Conservation (phyloP, 2,888 invertebrate genomes). For the Amiota minor region DNA sequence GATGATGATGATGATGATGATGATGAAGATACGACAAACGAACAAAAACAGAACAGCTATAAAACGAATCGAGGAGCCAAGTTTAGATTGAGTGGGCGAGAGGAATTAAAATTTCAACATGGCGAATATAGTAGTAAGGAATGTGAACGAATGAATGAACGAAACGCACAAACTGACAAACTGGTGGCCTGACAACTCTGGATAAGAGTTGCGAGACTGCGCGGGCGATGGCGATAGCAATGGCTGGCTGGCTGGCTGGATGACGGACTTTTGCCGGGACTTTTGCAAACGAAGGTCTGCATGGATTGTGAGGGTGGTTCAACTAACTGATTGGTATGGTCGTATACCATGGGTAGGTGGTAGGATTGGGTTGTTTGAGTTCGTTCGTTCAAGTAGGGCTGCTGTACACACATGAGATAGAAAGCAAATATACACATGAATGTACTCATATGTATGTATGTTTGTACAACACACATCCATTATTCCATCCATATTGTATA, state of each 20-base stretch:
- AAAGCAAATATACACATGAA: background rate
- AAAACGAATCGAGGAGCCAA: background rate
- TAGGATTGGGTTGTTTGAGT: no score
- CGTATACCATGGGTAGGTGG: no score
- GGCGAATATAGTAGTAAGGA: conserved; percentile 44
- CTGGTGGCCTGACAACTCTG: no score
- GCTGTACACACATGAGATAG: background rate
- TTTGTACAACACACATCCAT: background rate
- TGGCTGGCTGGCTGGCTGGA: conserved; percentile 11
- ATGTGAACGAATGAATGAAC: no score
- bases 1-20: no score
- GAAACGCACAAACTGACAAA: no score
- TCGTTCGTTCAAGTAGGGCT: no score
- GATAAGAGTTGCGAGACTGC: no score
- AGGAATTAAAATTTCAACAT: conserved; percentile 71
- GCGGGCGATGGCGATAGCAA: conserved; percentile 6
- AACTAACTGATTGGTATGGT: no score
- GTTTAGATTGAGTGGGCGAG: conserved; percentile 68
- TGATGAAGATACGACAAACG: background rate
- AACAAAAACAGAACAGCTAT: background rate
- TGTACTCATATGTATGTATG: conserved; percentile 14
- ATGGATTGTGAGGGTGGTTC: background rate
- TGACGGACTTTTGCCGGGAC: conserved; percentile 21
- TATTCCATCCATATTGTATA: background rate
- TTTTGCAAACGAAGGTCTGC: conserved; percentile 30